Conservation (phyloP, 2,797 vertebrate genomes). For the Sylvia borin region DNA sequence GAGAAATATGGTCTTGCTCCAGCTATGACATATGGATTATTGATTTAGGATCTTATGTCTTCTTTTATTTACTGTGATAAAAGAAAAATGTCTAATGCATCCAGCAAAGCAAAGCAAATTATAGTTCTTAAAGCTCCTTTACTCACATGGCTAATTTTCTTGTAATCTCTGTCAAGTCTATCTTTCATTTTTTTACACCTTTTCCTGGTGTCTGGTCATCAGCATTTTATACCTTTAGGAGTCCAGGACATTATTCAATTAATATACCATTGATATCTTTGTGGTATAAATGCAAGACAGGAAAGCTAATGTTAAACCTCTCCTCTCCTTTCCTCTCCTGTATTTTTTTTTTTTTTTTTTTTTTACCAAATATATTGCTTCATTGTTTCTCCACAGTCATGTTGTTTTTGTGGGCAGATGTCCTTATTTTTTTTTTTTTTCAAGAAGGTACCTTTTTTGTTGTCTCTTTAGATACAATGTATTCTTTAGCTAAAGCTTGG, state of each 20-base stretch:
- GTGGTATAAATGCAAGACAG: not conserved
- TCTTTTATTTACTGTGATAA: not conserved
- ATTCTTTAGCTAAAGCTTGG: not conserved
- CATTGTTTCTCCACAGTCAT: not conserved
- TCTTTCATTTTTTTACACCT: not conserved
- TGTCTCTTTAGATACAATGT: not conserved
- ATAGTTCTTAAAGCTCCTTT: not conserved
- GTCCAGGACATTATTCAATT: not conserved
- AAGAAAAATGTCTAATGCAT: not conserved
- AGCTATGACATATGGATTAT: not conserved
- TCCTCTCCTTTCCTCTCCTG: no score
- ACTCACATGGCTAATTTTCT: not conserved
- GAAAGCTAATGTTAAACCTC: not conserved
- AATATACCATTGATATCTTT: not conserved
- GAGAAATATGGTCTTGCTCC: not conserved
- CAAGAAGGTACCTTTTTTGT: not conserved
- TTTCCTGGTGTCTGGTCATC: not conserved
- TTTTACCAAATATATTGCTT: not conserved
- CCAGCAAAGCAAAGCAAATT: not conserved
- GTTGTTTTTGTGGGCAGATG: not conserved
- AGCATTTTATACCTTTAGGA: not conserved
- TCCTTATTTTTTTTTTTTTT: not conserved
- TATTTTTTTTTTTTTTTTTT: not conserved
- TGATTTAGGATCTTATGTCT: not conserved
- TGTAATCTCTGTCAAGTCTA: not conserved